phyloP scores from a whole-genome alignment of 2,888 invertebrate genomes.

The Drosophila cognata region DNA sequence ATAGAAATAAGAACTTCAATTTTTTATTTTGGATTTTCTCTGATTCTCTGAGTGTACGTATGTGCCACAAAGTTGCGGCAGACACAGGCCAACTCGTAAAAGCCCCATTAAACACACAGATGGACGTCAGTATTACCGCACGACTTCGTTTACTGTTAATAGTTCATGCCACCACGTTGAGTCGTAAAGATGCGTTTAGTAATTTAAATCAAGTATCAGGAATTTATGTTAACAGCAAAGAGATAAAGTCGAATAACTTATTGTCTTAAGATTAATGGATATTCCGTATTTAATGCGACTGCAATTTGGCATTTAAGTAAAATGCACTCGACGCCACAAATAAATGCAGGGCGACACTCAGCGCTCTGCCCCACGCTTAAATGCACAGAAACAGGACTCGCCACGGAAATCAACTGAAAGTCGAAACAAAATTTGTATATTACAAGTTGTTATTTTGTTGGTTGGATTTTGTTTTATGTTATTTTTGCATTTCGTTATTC shows the following conservation, averaged over 20 bases:
- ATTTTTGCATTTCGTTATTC: slow-evolving; percentile 13
- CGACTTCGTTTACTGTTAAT: slow-evolving; percentile 16
- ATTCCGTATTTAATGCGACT: background rate
- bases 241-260: background rate
- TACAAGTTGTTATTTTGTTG: slow-evolving; percentile 3
- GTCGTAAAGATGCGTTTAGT: slow-evolving; percentile 49
- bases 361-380: background rate
- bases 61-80: slow-evolving; percentile 23
- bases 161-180: slow-evolving; percentile 30
- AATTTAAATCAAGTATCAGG: slow-evolving; percentile 35
- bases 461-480: slow-evolving; percentile 10
- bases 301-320: slow-evolving; percentile 18
- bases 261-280: background rate
- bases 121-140: background rate
- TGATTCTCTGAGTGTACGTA: slow-evolving; percentile 21
- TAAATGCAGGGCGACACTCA: slow-evolving; percentile 2
- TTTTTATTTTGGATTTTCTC: background rate
- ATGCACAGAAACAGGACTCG: slow-evolving; percentile 4
- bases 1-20: background rate
- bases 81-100: slow-evolving; percentile 57
- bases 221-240: slow-evolving; percentile 17
- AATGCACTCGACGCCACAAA: slow-evolving; percentile 10
- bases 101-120: slow-evolving; percentile 29
- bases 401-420: slow-evolving; percentile 27
- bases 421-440: slow-evolving; percentile 6